These are phyloP conservation scores for Tretioscincus oriximinensis DNA, from an alignment of 2,113 vertebrate species.

Conservation along the genomic window DNA sequence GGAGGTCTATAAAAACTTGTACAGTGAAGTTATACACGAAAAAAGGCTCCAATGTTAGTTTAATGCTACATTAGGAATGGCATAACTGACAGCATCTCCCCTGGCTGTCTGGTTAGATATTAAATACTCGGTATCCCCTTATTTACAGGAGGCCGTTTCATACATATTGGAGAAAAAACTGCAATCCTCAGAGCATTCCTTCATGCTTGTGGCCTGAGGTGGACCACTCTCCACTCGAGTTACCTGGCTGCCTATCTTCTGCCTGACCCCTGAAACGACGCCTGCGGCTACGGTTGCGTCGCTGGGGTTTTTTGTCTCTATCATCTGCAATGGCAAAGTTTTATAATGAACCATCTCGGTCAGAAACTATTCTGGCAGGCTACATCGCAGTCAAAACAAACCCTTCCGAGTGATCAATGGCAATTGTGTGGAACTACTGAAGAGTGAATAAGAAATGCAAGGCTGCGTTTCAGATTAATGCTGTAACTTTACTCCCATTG, in stretches of 20 bases:
- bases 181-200: conserved; percentile 74
- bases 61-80: conserved; percentile 65
- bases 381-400: conserved; percentile 61
- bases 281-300: conserved; percentile 97
- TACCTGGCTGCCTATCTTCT: conserved; percentile 99
- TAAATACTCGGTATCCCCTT: conserved; percentile 56
- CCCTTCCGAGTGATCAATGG: not conserved
- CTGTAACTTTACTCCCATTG: conserved; percentile 40
- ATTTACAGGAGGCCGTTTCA: conserved; percentile 71
- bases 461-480: not conserved
- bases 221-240: conserved; percentile 74
- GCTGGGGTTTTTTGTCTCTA: conserved; percentile 91
- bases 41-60: conserved; percentile 70
- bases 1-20: not conserved
- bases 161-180: conserved; percentile 57
- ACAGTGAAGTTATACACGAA: conserved; percentile 26
- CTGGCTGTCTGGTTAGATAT: conserved; percentile 75
- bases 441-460: conserved; percentile 42
- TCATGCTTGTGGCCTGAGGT: conserved; percentile 77
- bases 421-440: conserved; percentile 2
- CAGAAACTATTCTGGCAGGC: conserved; percentile 67
- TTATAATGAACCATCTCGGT: conserved; percentile 76
- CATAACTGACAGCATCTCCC: conserved; percentile 46
- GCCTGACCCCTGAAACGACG: conserved; percentile 89
- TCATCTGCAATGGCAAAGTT: conserved; percentile 91